Percentiles rank a stretch among this genome's conserved stretches.
phyloP scores from a whole-genome alignment of 2,888 invertebrate species.

The Hypercompe scribonia region DNA sequence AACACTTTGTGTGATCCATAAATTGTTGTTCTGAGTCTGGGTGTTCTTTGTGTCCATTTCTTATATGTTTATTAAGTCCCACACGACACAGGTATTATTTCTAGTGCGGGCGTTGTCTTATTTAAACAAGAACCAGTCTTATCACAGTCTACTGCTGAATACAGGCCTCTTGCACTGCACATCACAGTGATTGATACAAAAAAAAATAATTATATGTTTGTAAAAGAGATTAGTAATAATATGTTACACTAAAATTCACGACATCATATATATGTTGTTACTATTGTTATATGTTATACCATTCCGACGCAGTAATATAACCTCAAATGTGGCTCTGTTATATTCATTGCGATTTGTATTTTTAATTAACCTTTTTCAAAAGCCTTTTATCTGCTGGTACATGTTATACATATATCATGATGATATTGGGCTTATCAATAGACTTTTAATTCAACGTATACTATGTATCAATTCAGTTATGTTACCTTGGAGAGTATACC shows the following conservation, averaged over 20 bases:
- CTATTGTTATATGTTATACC: background rate
- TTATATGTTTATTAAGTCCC: no score
- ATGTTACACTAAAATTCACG: background rate
- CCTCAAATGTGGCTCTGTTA: background rate
- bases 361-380: background rate
- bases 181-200: no score
- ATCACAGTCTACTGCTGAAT: no score
- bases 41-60: no score
- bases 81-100: no score
- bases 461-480: conserved; percentile 43
- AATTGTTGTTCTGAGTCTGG: no score
- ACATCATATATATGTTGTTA: background rate
- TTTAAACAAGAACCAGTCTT: no score
- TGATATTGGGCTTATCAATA: conserved; percentile 13
- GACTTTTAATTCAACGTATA: conserved; percentile 36
- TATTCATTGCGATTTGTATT: background rate
- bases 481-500: conserved; percentile 43
- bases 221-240: background rate
- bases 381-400: background rate
- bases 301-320: background rate
- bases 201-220: background rate
- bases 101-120: no score
- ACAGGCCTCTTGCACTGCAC: no score
- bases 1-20: no score
- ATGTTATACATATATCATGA: background rate